Evolutionary conservation across 1,140 invertebrate genomes (phyloP).

Genomic region (Aphidius gifuensis): DNA sequence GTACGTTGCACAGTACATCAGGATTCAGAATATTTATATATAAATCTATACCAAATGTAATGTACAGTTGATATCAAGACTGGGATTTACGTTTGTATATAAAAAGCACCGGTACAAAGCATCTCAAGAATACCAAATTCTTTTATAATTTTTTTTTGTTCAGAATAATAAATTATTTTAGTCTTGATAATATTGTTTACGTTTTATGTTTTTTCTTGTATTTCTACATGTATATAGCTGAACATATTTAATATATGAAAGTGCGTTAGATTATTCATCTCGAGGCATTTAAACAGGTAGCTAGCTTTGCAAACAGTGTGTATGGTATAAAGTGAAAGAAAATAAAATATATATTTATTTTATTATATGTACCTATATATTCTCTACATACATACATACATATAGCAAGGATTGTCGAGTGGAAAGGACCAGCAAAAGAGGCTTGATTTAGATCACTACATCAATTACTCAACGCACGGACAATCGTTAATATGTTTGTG

Average conservation of each 20-base stretch:
- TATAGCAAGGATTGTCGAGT: not conserved
- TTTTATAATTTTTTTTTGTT: not conserved
- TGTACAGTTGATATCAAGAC: not conserved
- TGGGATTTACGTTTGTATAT: conserved; percentile 8
- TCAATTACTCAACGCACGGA: conserved; percentile 29
- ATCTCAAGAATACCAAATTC: conserved; percentile 5
- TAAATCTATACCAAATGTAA: too few relatives aligned
- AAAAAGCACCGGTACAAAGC: conserved; percentile 33
- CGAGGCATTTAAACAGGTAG: too few relatives aligned
- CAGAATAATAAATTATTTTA: too few relatives aligned
- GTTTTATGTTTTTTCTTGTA: too few relatives aligned
- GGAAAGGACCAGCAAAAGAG: conserved; percentile 13
- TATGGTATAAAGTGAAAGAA: too few relatives aligned
- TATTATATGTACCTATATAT: too few relatives aligned
- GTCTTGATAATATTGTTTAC: too few relatives aligned
- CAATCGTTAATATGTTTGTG: conserved; percentile 31
- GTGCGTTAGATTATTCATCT: too few relatives aligned
- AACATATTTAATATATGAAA: too few relatives aligned
- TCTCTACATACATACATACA: too few relatives aligned
- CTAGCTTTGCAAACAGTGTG: too few relatives aligned
- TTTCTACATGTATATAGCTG: not conserved
- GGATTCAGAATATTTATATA: not conserved
- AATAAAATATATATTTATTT: too few relatives aligned
- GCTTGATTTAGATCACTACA: conserved; percentile 25
- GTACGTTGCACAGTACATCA: not conserved